These are phyloP conservation scores for human DNA, from an alignment of 2,113 vertebrate genomes.

Conservation along the genomic window GRCh38 chr21:34978501-34979000, in stretches of 20 bases:
- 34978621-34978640: neutral
- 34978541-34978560: neutral
- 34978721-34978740: constrained; percentile 6
- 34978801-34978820: neutral
- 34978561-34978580: neutral
- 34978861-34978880: neutral
- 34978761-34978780: neutral
- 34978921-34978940: neutral
- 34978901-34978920: neutral
- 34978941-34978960: neutral
- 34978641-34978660: neutral
- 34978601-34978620: neutral
- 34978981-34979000: neutral
- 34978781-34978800: constrained; percentile 2
- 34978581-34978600: neutral
- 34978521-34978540: constrained; percentile 18
- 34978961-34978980: neutral
- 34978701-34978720: neutral
- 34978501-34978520: neutral
- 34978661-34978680: constrained; percentile 34
- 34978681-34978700: neutral
- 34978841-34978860: constrained; percentile 17
- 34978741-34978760: neutral
- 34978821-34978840: neutral
- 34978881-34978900: neutral